phyloP scores from a whole-genome alignment of 2,888 invertebrate genomes.

The Leptopilina myrica region DNA sequence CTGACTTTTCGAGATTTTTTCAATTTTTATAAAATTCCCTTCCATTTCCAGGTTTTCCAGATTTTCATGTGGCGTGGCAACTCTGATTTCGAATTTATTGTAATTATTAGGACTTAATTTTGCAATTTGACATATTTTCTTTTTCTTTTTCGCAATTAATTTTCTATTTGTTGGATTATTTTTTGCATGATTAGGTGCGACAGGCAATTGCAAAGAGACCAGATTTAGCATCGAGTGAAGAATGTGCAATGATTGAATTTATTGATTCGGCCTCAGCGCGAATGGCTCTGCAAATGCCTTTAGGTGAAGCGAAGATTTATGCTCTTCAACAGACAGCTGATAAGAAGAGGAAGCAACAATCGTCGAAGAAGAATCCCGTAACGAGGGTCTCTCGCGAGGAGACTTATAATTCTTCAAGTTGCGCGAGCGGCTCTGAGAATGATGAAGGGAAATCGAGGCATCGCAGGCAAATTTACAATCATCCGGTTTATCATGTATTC shows the following conservation, averaged over 20 bases:
- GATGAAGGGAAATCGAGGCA: conserved; percentile 76
- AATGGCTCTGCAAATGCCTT: conserved; percentile 84
- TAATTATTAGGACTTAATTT: no score
- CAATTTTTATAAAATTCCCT: no score
- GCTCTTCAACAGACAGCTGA: conserved; percentile 86
- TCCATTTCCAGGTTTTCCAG: no score
- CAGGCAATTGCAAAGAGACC: conserved; percentile 95
- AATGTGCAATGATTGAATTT: conserved; percentile 94
- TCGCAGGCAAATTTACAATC: conserved; percentile 77
- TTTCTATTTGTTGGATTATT: no score
- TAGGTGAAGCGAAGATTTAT: conserved; percentile 83
- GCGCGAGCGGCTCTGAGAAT: conserved; percentile 78
- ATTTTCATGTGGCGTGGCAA: no score
- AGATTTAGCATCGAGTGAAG: conserved; percentile 86
- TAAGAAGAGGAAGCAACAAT: conserved; percentile 85
- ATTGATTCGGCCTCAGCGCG: conserved; percentile 91
- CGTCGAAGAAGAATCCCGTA: conserved; percentile 80
- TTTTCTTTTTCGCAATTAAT: no score
- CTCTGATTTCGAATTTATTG: no score
- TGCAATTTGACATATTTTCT: no score
- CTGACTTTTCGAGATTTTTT: no score
- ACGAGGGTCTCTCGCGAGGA: conserved; percentile 77
- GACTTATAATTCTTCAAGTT: conserved; percentile 77
- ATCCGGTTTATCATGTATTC: conserved; percentile 73
- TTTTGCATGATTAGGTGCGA: conserved; percentile 79